Evolutionary conservation across 2,797 vertebrate genomes (phyloP).

Genomic region (Cyprinella venusta): DNA sequence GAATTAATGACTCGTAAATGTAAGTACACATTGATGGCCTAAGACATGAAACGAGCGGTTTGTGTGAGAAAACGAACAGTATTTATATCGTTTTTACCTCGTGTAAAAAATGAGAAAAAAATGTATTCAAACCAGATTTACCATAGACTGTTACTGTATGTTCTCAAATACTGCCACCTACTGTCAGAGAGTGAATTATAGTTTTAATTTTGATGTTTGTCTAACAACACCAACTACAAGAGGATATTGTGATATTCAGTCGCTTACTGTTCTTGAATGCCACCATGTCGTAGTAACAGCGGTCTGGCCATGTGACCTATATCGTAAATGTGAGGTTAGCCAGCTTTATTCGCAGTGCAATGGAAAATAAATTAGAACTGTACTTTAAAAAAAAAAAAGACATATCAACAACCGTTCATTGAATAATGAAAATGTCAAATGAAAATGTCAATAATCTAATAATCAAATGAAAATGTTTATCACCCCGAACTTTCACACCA

Average conservation of each 20-base stretch:
- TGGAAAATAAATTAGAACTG: not conserved
- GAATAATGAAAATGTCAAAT: no score
- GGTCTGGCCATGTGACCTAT: not conserved
- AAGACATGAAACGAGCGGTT: no score
- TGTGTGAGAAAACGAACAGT: no score
- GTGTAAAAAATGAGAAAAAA: not conserved
- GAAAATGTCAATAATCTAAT: no score
- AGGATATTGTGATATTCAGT: not conserved
- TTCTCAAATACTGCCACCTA: not conserved
- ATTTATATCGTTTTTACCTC: no score
- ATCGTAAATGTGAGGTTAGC: not conserved
- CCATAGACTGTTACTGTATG: not conserved
- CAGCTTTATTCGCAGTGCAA: not conserved
- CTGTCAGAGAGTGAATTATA: not conserved
- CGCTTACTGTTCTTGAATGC: not conserved
- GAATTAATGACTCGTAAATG: no score
- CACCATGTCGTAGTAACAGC: not conserved
- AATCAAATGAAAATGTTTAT: not conserved
- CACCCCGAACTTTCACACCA: not conserved
- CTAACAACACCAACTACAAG: not conserved
- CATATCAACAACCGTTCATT: not conserved
- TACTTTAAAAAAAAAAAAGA: not conserved
- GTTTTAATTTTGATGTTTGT: not conserved
- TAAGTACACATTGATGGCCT: no score
- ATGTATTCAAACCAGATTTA: not conserved